Conservation (phyloP, 2,113 vertebrate species). For the Calidris pygmaea region DNA sequence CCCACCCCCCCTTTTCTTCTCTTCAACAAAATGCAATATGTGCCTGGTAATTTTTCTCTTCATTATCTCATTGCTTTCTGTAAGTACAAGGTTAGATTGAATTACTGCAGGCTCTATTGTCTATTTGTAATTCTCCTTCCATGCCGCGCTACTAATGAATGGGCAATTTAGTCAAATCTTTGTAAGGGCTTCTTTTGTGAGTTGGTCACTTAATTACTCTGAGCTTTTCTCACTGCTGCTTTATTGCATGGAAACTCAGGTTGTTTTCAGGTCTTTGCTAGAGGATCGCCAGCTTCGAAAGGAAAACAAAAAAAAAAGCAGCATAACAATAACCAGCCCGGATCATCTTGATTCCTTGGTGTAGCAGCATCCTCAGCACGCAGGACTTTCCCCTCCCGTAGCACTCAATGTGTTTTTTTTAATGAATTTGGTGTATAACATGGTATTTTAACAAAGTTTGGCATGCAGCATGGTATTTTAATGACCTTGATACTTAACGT, state of each 20-base stretch:
- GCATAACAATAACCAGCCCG: neutral
- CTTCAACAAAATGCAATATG: slow-evolving; percentile 81
- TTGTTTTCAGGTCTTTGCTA: slow-evolving; percentile 76
- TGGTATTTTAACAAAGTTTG: too few species aligned
- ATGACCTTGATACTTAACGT: too few species aligned
- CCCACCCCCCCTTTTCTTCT: neutral
- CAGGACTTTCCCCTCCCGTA: neutral
- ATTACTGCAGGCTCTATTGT: slow-evolving; percentile 92
- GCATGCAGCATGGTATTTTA: too few species aligned
- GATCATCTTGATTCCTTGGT: neutral
- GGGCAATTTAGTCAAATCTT: slow-evolving; percentile 99
- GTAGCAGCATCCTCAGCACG: neutral
- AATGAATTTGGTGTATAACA: too few species aligned
- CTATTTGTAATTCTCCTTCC: slow-evolving; percentile 92
- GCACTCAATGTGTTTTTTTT: too few species aligned
- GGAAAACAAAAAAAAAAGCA: neutral
- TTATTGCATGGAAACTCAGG: slow-evolving; percentile 81
- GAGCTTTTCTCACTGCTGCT: slow-evolving; percentile 83
- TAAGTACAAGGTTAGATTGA: slow-evolving; percentile 99
- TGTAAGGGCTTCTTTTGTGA: slow-evolving; percentile 91
- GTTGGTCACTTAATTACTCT: slow-evolving; percentile 93
- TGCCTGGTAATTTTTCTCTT: slow-evolving; percentile 93
- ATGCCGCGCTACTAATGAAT: slow-evolving; percentile 94
- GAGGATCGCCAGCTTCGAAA: slow-evolving; percentile 52
- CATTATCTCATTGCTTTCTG: slow-evolving; percentile 99